phyloP scores from a whole-genome alignment of 2,113 vertebrate species.

The Trogon melanurus region DNA sequence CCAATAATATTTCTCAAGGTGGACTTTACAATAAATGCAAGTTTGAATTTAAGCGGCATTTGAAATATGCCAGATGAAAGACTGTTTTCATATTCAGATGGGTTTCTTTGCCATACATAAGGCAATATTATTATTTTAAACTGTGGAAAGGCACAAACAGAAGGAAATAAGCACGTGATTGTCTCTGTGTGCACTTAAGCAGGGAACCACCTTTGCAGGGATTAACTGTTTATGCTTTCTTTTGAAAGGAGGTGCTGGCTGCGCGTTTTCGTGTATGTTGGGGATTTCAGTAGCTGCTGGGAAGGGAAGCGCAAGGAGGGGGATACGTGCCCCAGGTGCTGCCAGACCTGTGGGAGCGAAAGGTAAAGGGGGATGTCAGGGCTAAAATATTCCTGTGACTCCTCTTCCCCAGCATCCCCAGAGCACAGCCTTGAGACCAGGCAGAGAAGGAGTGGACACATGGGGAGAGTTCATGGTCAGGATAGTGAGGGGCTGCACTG shows the following conservation, averaged over 20 bases:
- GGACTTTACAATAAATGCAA: background rate
- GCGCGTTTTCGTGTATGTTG: rapidly evolving
- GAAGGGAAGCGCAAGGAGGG: background rate
- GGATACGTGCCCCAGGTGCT: rapidly evolving
- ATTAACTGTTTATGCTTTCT: background rate
- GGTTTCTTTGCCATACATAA: background rate
- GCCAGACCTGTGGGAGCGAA: background rate
- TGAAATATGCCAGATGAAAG: background rate
- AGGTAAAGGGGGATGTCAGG: rapidly evolving
- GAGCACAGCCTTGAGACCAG: background rate
- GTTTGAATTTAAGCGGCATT: background rate
- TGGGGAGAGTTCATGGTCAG: background rate
- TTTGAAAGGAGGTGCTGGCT: background rate
- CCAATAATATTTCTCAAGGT: rapidly evolving
- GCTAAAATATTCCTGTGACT: background rate
- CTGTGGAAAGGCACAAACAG: background rate
- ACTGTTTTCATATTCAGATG: background rate
- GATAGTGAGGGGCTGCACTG: background rate
- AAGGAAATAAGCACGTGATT: background rate
- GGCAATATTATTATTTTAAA: background rate
- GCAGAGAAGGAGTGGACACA: rapidly evolving
- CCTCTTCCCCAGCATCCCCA: background rate
- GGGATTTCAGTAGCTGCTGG: background rate
- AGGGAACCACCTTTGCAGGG: background rate
- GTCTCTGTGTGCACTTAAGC: background rate